These are phyloP conservation scores for Neodon shergylaensis DNA, from an alignment of 2,113 vertebrate genomes.

Conservation along the genomic window DNA sequence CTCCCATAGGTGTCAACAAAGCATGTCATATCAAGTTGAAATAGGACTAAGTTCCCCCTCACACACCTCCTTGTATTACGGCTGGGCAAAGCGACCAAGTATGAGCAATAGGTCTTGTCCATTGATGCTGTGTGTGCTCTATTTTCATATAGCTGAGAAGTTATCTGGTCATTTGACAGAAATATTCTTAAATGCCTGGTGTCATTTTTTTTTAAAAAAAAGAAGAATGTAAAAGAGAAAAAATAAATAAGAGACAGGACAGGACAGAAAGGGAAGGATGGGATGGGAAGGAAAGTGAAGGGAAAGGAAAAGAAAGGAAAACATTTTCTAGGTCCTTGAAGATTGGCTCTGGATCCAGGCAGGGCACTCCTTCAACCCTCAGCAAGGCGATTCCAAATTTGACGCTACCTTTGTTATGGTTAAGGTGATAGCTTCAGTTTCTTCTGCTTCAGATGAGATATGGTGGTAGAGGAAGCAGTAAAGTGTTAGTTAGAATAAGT, in stretches of 20 bases:
- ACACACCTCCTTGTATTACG: too few relatives aligned
- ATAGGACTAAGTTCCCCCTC: too few relatives aligned
- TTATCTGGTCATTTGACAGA: background rate
- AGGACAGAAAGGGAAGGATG: background rate
- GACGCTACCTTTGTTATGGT: background rate
- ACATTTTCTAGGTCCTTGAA: background rate
- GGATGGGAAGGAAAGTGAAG: background rate
- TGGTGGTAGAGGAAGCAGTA: background rate
- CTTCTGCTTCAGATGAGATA: background rate
- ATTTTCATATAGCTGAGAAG: background rate
- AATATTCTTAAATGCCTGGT: constrained; percentile 2
- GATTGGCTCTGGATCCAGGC: background rate
- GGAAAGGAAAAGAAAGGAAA: background rate
- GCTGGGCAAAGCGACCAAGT: too few relatives aligned
- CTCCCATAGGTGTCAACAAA: too few relatives aligned
- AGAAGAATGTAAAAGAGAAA: background rate
- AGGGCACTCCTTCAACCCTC: background rate
- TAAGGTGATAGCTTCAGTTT: background rate
- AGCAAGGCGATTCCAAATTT: background rate
- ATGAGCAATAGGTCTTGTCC: background rate
- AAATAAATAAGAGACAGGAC: background rate
- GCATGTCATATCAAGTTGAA: too few relatives aligned
- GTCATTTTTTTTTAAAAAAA: background rate
- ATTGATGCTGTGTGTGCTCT: background rate
- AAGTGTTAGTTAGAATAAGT: background rate